phyloP scores from a whole-genome alignment of 2,113 vertebrate genomes.

The Lagopus muta region DNA sequence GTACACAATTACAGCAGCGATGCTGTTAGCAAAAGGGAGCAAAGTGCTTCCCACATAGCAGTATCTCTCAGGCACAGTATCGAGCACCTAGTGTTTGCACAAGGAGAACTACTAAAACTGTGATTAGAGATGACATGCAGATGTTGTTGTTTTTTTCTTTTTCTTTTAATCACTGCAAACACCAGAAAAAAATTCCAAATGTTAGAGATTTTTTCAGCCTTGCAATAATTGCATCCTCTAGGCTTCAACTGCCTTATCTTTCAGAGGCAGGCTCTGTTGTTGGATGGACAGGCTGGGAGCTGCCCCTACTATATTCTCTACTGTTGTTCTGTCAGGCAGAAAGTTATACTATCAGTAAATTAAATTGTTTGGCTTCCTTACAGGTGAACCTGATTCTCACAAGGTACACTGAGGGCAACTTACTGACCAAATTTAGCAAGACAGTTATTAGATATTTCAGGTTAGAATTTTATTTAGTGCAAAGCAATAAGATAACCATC shows the following conservation, averaged over 20 bases:
- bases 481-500: not conserved
- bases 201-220: not conserved
- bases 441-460: not conserved
- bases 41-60: not conserved
- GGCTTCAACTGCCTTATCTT: not conserved
- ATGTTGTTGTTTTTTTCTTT: fast-evolving
- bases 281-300: not conserved
- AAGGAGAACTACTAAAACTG: not conserved
- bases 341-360: not conserved
- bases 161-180: not conserved
- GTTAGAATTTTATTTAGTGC: not conserved
- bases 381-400: not conserved
- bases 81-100: not conserved
- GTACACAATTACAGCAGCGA: not conserved
- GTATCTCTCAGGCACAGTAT: not conserved
- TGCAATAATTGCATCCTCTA: not conserved
- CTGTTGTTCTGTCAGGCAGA: not conserved
- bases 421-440: not conserved
- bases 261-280: not conserved
- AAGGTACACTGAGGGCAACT: not conserved
- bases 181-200: not conserved
- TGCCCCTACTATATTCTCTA: not conserved
- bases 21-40: not conserved
- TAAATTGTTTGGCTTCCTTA: not conserved
- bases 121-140: fast-evolving